Evolutionary conservation across 2,888 invertebrate genomes (phyloP).

Genomic region (Dolichopus griseipennis): DNA sequence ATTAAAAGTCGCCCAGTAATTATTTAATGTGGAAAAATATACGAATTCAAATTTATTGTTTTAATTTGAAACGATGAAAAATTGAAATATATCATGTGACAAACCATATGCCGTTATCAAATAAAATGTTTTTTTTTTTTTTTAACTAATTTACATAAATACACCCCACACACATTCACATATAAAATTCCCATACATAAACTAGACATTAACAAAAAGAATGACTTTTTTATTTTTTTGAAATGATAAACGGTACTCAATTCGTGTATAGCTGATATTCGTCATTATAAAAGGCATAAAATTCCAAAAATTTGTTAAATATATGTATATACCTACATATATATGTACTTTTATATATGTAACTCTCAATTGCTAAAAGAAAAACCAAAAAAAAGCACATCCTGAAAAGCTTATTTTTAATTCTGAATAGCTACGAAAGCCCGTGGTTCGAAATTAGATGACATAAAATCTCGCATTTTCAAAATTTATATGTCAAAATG

Average conservation of each 20-base stretch:
- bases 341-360: not conserved
- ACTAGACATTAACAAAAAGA: no score
- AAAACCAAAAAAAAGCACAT: no score
- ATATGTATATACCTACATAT: not conserved
- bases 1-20: not conserved
- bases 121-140: no score
- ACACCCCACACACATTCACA: no score
- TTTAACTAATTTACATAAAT: no score
- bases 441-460: no score
- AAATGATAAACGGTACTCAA: not conserved
- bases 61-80: not conserved
- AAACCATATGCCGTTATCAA: not conserved
- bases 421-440: no score
- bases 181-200: no score
- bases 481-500: no score
- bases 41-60: conserved; percentile 1
- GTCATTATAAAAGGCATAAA: not conserved
- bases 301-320: not conserved
- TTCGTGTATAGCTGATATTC: not conserved
- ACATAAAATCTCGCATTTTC: no score
- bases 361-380: no score
- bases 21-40: not conserved
- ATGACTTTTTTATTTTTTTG: not conserved
- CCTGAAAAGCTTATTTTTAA: no score
- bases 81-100: not conserved